These are phyloP conservation scores for Xylota segnis DNA, from an alignment of 2,888 invertebrate genomes.

Conservation along the genomic window DNA sequence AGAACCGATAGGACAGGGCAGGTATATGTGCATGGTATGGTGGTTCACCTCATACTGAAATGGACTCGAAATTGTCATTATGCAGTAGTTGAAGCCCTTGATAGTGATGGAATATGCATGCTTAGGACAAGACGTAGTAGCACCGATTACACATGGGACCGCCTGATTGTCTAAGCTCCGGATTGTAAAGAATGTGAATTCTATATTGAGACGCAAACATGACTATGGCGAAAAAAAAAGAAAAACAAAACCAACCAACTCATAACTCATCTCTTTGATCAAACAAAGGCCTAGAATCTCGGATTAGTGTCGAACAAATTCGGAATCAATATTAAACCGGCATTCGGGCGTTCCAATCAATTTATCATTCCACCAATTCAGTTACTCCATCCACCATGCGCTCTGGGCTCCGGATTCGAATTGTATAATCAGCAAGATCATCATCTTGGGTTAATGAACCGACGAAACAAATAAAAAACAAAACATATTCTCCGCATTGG, in stretches of 20 bases:
- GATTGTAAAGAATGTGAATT: too few relatives aligned
- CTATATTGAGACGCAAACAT: too few relatives aligned
- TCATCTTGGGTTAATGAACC: conserved; percentile 66
- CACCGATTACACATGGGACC: too few relatives aligned
- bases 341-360: conserved; percentile 48
- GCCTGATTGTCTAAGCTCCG: too few relatives aligned
- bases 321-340: conserved; percentile 25
- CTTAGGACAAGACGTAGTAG: too few relatives aligned
- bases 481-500: conserved; percentile 24
- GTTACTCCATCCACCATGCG: conserved; percentile 8
- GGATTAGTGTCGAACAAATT: conserved; percentile 44
- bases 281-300: conserved; percentile 32
- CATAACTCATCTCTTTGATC: conserved; percentile 31
- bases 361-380: conserved; percentile 52
- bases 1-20: too few relatives aligned
- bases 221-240: too few relatives aligned
- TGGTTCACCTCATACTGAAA: too few relatives aligned
- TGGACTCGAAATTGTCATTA: too few relatives aligned
- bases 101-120: too few relatives aligned
- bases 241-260: background rate
- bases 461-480: conserved; percentile 28
- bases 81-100: too few relatives aligned
- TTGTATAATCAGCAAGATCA: conserved; percentile 52
- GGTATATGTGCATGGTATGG: too few relatives aligned
- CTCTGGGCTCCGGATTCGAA: conserved; percentile 17